Conservation (phyloP, 2,888 invertebrate species). For the Erannis defoliaria region DNA sequence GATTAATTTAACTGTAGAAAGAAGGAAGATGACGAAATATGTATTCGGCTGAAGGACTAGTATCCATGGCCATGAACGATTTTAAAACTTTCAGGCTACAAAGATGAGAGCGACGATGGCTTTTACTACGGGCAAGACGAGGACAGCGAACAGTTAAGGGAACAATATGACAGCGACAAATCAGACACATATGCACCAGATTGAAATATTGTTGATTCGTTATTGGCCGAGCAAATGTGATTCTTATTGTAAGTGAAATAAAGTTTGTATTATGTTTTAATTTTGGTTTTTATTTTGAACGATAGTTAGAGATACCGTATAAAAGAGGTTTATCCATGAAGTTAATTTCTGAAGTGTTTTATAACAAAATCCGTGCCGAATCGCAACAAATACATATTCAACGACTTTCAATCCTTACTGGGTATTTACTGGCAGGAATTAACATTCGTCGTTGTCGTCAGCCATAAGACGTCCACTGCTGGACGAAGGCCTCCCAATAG, state of each 20-base stretch:
- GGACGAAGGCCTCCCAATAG: too few relatives aligned
- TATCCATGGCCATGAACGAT: too few relatives aligned
- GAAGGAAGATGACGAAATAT: too few relatives aligned
- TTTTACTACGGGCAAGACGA: slow-evolving; percentile 81
- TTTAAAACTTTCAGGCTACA: slow-evolving; percentile 48
- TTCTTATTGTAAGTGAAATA: slow-evolving; percentile 21
- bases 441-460: too few relatives aligned
- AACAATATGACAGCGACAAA: slow-evolving; percentile 63
- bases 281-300: not conserved
- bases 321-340: not conserved
- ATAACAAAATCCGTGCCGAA: too few relatives aligned
- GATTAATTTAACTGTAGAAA: too few relatives aligned
- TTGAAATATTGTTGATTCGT: not conserved
- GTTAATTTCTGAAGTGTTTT: too few relatives aligned
- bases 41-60: too few relatives aligned
- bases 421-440: too few relatives aligned
- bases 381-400: too few relatives aligned
- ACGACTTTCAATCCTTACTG: too few relatives aligned
- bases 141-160: slow-evolving; percentile 66
- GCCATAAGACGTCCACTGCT: too few relatives aligned
- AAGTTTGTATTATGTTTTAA: slow-evolving; percentile 23
- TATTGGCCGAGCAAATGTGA: slow-evolving; percentile 15
- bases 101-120: slow-evolving; percentile 76
- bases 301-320: not conserved
- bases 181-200: slow-evolving; percentile 19